Base-by-base conservation (phyloP, 2,797 vertebrate genomes). In the Bovichtus variegatus region DNA sequence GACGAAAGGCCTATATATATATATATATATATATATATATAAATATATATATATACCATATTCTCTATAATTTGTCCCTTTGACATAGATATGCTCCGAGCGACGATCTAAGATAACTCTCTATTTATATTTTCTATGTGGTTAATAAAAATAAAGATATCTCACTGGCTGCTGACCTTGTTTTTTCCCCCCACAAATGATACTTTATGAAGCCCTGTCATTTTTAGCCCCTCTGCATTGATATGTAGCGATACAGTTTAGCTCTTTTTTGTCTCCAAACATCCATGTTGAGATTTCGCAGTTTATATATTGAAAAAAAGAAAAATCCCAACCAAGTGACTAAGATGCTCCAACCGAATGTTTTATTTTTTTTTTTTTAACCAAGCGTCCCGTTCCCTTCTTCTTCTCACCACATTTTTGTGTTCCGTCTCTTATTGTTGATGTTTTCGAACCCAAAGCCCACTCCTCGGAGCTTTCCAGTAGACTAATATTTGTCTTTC, bases 401-500 rank as follows among this genome's bases (percentile, higher is more conserved):
- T 59, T 75, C 70, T 61, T 54, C 47, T 74, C 34, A 59, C 71
- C 66, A 55, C 0, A 62, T 68, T 76, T 88, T 77, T 79, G 46
- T 43, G 44, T 78, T 60, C 59, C 64, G n/a, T 60, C 49, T 82
- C 59, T 76, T 58, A 55, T 77, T 93, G 90, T 92, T 94, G 87
- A 92, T 93, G 85, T 90, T 92, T 83, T 66, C 19, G 1, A 84
- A 82, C 75, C 82, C 71, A 23, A 41, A 82, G 70, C 72, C 79
- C 58, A 71, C 86, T 86, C 85, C 83, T 81, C 87, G 34, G 81
- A 84, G 87, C 88, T 87, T 93, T 93, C 85, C 92, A 81, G 77
- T 85, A 81, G 91, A 94, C 93, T 94, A 96, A 95, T 96, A 95
- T 95, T 95, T 96, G 93, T 94, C 85, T 94, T 94, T 93, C 90